A percentile compares a stretch with the other conserved stretches of the same genome.
Conservation (phyloP, 2,888 invertebrate genomes). For the Villa cingulata region DNA sequence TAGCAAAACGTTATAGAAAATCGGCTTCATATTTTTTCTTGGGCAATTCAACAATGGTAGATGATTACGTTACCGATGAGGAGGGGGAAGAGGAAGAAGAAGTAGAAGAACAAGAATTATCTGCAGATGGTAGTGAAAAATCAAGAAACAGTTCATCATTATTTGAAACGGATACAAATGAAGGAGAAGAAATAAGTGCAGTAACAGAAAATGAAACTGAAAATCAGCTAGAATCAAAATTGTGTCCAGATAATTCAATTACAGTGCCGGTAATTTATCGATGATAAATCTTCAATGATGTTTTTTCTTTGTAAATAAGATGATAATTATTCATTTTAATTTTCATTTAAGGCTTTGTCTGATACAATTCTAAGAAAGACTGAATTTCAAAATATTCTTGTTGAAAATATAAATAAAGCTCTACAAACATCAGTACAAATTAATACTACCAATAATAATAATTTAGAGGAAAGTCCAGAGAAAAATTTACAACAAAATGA, state of each 20-base stretch:
- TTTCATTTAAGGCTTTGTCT: constrained; percentile 15
- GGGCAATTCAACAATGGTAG: not conserved
- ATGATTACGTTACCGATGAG: not conserved
- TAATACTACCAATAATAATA: too few species aligned
- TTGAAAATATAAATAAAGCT: constrained; percentile 27
- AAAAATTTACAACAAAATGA: constrained; percentile 8
- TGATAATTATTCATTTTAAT: not conserved
- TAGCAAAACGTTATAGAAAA: constrained; percentile 12
- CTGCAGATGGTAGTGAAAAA: too few species aligned
- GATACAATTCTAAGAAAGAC: constrained; percentile 27
- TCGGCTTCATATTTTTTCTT: constrained; percentile 15
- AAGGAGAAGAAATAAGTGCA: not conserved
- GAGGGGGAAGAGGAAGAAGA: not conserved
- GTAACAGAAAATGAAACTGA: not conserved
- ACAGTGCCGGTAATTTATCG: not conserved
- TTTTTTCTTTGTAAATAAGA: too few species aligned
- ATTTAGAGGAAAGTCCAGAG: too few species aligned
- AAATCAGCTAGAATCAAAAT: too few species aligned
- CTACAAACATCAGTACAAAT: constrained; percentile 7
- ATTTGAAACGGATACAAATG: too few species aligned
- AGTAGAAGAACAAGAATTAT: too few species aligned
- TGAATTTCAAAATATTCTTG: constrained; percentile 27
- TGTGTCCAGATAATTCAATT: not conserved
- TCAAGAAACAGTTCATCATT: too few species aligned
- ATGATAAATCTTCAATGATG: too few species aligned